Conservation (phyloP, 2,113 vertebrate genomes). For the Dipodomys stephensi region DNA sequence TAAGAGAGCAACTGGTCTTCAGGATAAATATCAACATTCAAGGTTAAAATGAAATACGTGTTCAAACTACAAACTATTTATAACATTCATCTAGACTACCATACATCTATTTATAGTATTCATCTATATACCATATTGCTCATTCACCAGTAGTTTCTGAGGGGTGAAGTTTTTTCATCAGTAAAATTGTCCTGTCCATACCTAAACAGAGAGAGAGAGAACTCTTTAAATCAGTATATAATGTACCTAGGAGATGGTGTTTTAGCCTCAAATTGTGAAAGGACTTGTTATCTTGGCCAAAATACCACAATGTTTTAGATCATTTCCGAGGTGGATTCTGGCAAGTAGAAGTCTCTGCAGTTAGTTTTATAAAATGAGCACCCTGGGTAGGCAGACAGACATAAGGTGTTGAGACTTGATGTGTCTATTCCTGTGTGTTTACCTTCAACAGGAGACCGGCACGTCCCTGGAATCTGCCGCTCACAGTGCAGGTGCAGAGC, state of each 20-base stretch:
- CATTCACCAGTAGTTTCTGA: neutral
- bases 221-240: neutral
- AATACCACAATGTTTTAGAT: neutral
- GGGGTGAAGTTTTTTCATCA: neutral
- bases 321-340: neutral
- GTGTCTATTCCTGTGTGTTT: neutral
- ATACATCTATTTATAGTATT: too few relatives aligned
- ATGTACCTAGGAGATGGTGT: neutral
- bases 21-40: neutral
- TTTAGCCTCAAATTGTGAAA: neutral
- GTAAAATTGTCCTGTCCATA: neutral
- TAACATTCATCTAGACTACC: neutral
- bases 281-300: neutral
- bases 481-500: neutral
- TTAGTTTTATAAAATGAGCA: neutral
- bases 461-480: neutral
- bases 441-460: neutral
- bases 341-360: neutral
- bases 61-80: neutral
- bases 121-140: too few relatives aligned
- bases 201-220: neutral
- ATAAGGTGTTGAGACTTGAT: neutral
- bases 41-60: conserved; percentile 15
- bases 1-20: neutral
- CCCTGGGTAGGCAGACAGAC: neutral